A percentile compares a stretch with the other conserved stretches of the same genome.
phyloP scores from a whole-genome alignment of 2,888 invertebrate species.

The Eulithis prunata region DNA sequence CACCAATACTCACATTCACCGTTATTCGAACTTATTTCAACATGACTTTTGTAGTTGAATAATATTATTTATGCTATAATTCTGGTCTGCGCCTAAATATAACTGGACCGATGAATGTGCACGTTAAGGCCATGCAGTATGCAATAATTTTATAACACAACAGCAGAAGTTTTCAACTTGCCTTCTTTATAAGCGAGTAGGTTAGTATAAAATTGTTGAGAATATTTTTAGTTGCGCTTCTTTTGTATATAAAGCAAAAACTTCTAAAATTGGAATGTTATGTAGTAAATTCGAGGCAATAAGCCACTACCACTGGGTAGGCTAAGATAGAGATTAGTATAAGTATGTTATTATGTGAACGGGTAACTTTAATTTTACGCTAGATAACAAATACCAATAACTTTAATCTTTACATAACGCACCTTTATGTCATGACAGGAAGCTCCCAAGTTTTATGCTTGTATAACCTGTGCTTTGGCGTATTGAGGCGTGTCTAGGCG shows the following conservation, averaged over 20 bases:
- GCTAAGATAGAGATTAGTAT: no score
- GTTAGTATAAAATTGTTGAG: conserved; percentile 8
- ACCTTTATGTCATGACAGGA: no score
- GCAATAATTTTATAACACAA: conserved; percentile 13
- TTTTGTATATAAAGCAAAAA: conserved; percentile 30
- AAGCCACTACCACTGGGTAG: background rate
- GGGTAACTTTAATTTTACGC: background rate
- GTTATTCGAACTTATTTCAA: conserved; percentile 8
- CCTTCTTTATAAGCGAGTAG: conserved; percentile 28
- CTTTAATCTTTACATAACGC: no score
- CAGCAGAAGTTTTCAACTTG: conserved; percentile 34
- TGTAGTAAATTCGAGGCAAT: conserved; percentile 12
- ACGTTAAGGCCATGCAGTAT: conserved; percentile 25
- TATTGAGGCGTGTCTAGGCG: no score
- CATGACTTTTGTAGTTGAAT: background rate
- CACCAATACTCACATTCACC: conserved; percentile 2
- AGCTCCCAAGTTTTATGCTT: no score
- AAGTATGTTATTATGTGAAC: background rate
- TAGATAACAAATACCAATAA: no score
- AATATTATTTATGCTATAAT: background rate
- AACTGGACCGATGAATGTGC: conserved; percentile 29
- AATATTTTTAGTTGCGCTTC: conserved; percentile 27
- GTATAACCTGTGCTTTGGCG: no score
- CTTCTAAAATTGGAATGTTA: background rate
- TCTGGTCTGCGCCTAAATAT: conserved; percentile 21